Evolutionary conservation across 2,888 invertebrate species (phyloP).

Genomic region (Drosophila flavopinicola): DNA sequence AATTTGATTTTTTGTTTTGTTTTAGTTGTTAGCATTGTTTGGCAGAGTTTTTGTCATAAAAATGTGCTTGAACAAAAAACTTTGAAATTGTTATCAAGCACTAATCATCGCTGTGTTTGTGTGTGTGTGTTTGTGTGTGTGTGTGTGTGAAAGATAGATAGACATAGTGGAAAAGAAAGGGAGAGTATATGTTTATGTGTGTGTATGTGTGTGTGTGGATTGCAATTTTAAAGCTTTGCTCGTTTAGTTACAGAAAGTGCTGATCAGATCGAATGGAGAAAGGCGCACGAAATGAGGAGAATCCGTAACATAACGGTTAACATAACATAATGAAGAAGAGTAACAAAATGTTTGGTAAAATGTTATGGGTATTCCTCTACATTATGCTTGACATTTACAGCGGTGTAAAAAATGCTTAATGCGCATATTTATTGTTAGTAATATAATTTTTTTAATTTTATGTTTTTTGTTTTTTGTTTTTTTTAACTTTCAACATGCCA

Average conservation of each 20-base stretch:
- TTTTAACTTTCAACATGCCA: constrained; percentile 58
- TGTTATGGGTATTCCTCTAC: constrained; percentile 31
- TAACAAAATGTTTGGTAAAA: constrained; percentile 1
- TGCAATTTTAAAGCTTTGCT: constrained; percentile 29
- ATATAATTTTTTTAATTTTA: constrained; percentile 34
- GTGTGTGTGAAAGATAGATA: not conserved
- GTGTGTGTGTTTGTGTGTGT: constrained; percentile 12
- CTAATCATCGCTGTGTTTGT: constrained; percentile 25
- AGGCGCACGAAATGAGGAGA: constrained; percentile 2
- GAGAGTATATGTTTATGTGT: not conserved
- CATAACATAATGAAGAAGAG: not conserved
- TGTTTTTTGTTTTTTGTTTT: too few species aligned
- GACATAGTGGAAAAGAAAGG: not conserved
- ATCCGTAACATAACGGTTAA: not conserved
- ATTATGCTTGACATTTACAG: constrained; percentile 68
- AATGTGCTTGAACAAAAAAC: constrained; percentile 25
- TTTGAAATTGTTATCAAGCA: constrained; percentile 41
- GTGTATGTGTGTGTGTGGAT: constrained; percentile 1
- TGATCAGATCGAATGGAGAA: constrained; percentile 16
- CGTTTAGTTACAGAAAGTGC: constrained; percentile 4
- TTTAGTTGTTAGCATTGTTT: constrained; percentile 43
- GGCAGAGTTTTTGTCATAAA: constrained; percentile 40
- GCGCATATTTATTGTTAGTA: constrained; percentile 39
- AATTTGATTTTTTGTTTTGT: constrained; percentile 23
- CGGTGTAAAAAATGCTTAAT: constrained; percentile 55